These are phyloP conservation scores for Brachionus koreanus DNA, from an alignment of 1,140 invertebrate genomes.

Conservation along the genomic window DNA sequence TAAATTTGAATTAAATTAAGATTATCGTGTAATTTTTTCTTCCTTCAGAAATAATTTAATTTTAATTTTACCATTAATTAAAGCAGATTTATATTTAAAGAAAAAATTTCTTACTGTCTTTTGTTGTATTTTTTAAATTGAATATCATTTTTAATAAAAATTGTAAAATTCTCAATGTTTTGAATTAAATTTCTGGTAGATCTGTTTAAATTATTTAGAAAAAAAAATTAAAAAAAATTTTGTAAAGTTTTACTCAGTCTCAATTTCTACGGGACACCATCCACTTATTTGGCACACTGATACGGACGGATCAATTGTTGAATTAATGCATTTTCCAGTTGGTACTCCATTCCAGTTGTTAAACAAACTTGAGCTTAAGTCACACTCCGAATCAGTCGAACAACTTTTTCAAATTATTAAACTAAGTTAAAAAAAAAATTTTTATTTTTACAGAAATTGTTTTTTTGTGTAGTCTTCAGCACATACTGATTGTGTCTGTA, in stretches of 20 bases:
- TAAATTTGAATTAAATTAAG: too few species aligned
- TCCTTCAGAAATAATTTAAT: too few species aligned
- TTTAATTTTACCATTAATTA: too few species aligned
- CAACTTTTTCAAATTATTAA: neutral
- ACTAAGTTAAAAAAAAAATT: neutral
- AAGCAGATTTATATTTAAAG: neutral
- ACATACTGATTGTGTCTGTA: slow-evolving; percentile 59
- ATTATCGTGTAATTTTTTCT: too few species aligned
- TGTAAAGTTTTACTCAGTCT: neutral
- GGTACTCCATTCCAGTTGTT: slow-evolving; percentile 51
- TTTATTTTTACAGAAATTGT: neutral
- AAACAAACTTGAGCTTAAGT: neutral
- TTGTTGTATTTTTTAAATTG: slow-evolving; percentile 45
- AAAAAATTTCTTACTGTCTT: slow-evolving; percentile 24
- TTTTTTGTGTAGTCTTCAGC: slow-evolving; percentile 54
- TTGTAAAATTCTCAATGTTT: slow-evolving; percentile 45
- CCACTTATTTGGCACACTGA: slow-evolving; percentile 60
- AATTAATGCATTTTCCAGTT: slow-evolving; percentile 59
- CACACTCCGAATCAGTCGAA: slow-evolving; percentile 3
- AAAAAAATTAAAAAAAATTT: neutral
- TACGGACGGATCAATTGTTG: slow-evolving; percentile 40
- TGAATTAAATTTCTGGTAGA: slow-evolving; percentile 30
- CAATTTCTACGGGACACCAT: slow-evolving; percentile 60
- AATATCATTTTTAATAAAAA: slow-evolving; percentile 46
- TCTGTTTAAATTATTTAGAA: neutral